phyloP scores from a whole-genome alignment of 2,888 invertebrate genomes.

The Spilarctia lutea region DNA sequence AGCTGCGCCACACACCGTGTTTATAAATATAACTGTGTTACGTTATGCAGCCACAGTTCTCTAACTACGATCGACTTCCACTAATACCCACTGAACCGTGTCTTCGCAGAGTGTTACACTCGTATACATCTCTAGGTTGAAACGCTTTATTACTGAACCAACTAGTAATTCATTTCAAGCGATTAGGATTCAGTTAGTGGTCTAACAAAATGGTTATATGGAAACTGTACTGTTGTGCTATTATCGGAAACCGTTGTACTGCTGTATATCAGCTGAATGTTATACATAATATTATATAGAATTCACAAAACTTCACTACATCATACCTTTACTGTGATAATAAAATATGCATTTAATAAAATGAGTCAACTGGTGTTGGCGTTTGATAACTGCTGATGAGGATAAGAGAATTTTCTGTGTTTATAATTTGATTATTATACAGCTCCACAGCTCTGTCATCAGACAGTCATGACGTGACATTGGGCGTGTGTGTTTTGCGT shows the following conservation, averaged over 20 bases:
- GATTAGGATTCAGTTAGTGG: background rate
- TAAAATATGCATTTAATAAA: background rate
- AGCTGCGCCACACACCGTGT: background rate
- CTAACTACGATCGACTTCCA: background rate
- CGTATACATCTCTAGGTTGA: background rate
- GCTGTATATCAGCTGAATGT: background rate
- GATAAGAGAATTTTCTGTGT: too few species aligned
- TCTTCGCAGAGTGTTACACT: background rate
- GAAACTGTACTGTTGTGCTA: background rate
- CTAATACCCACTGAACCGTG: background rate
- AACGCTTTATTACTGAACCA: background rate
- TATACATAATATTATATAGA: background rate
- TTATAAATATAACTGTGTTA: constrained; percentile 12
- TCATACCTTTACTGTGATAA: background rate
- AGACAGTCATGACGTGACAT: too few species aligned
- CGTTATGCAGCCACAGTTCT: background rate
- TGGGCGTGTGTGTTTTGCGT: background rate
- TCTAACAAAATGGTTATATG: background rate
- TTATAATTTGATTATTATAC: too few species aligned
- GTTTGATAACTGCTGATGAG: background rate
- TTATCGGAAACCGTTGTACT: background rate
- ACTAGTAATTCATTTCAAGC: background rate
- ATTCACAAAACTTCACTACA: background rate
- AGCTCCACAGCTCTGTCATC: too few species aligned
- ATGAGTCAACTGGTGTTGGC: background rate